Evolutionary conservation across 2,113 vertebrate genomes (phyloP).

Genomic region (Lophotis ruficrista): DNA sequence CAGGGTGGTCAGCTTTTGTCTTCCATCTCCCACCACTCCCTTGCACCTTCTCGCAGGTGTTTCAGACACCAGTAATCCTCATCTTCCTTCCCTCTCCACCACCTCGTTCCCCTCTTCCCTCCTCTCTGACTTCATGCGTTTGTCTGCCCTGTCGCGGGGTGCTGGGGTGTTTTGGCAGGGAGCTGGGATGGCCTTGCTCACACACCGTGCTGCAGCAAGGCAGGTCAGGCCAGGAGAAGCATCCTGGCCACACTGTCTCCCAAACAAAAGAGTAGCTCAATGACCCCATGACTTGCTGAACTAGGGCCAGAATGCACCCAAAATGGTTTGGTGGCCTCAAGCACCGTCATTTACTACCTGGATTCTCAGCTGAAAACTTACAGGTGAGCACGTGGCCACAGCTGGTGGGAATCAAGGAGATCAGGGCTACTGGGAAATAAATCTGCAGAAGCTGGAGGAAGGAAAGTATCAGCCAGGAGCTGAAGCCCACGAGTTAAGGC

Average conservation of each 20-base stretch:
- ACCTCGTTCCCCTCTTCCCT: not conserved
- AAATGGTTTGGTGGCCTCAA: not conserved
- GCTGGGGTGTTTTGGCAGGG: not conserved
- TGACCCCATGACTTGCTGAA: not conserved
- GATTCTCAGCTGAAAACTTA: not conserved
- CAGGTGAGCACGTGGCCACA: accelerated
- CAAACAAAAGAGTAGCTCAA: not conserved
- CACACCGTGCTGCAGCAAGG: not conserved
- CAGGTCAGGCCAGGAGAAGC: not conserved
- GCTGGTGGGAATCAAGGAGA: not conserved
- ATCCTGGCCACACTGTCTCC: not conserved
- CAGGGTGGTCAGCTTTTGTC: not conserved
- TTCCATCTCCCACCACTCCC: not conserved
- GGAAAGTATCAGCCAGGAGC: not conserved
- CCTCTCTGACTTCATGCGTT: not conserved
- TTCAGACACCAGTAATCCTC: not conserved
- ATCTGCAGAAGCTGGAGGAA: not conserved
- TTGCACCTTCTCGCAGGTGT: not conserved
- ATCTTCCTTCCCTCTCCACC: not conserved
- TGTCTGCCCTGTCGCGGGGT: accelerated
- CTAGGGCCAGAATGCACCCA: not conserved
- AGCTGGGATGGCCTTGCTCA: not conserved
- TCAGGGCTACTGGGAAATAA: not conserved
- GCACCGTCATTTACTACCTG: not conserved
- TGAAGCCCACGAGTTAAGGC: not conserved